A percentile compares a stretch with the other conserved stretches of the same genome.
phyloP scores from a whole-genome alignment of 2,113 vertebrate species.

The Strigops habroptila region DNA sequence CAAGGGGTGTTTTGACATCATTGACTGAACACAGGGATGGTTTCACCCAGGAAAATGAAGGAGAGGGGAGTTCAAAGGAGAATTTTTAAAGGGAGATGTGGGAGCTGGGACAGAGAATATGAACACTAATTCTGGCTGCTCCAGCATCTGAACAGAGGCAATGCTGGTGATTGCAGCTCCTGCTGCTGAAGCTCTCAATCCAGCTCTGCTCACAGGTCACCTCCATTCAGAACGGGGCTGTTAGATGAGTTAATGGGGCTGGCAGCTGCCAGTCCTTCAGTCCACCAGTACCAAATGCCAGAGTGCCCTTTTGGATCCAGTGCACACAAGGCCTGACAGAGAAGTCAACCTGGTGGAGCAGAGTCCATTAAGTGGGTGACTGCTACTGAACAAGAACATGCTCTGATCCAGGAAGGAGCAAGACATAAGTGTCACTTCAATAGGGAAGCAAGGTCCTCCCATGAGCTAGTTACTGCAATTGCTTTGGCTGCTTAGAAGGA shows the following conservation, averaged over 20 bases:
- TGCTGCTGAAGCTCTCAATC: background rate
- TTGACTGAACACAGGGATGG: background rate
- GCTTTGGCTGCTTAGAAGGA: background rate
- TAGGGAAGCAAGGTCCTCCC: background rate
- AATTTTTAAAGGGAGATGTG: background rate
- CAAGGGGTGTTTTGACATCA: background rate
- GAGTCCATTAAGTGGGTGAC: background rate
- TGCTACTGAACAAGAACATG: accelerated
- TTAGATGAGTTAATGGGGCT: background rate
- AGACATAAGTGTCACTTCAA: background rate
- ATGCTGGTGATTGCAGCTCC: background rate
- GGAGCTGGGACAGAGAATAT: background rate
- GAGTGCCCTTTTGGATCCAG: background rate
- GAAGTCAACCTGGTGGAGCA: background rate
- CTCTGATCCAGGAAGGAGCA: background rate
- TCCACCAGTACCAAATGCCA: background rate
- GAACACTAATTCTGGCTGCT: background rate
- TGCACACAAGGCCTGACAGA: accelerated
- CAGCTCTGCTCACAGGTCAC: background rate
- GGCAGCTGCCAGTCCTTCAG: background rate
- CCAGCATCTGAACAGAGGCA: background rate
- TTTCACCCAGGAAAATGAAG: background rate
- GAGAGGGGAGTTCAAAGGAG: background rate
- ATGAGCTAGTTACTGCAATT: background rate
- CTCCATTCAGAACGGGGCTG: background rate